Percentiles rank a stretch among this genome's conserved stretches.
Evolutionary conservation across 2,113 vertebrate genomes (phyloP).

Genomic region (Hemibates koningsi): DNA sequence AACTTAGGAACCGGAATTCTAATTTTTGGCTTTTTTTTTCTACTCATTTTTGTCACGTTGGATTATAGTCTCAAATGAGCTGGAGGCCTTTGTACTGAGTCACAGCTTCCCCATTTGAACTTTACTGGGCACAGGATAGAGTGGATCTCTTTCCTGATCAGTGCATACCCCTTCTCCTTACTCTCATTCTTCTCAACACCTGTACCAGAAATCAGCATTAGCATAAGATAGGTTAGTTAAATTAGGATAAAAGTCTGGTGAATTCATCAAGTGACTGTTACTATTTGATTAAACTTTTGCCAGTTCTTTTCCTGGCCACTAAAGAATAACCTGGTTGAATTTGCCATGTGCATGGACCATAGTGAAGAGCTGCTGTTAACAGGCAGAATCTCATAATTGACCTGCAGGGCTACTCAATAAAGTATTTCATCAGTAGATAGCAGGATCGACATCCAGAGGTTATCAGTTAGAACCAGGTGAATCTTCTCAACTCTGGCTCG

Average conservation of each 20-base stretch:
- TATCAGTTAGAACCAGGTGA: background rate
- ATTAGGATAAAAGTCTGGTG: background rate
- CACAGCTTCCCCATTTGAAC: background rate
- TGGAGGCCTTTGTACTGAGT: background rate
- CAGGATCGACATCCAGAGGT: background rate
- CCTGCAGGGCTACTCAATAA: background rate
- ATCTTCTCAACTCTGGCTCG: background rate
- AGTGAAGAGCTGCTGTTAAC: background rate
- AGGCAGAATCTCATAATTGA: background rate
- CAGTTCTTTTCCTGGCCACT: background rate
- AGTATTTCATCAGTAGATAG: background rate
- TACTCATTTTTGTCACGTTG: background rate
- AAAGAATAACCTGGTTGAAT: background rate
- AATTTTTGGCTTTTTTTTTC: background rate
- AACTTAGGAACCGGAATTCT: background rate
- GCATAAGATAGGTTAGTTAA: background rate
- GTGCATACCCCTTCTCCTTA: background rate
- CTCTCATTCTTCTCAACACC: background rate
- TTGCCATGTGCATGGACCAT: background rate
- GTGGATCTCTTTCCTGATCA: background rate
- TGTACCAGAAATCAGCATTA: background rate
- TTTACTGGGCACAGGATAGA: background rate
- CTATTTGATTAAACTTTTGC: background rate
- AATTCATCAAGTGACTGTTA: background rate
- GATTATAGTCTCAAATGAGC: background rate